Base-by-base conservation (phyloP, 2,113 vertebrate genomes). In the Anarrhichthys ocellatus region DNA sequence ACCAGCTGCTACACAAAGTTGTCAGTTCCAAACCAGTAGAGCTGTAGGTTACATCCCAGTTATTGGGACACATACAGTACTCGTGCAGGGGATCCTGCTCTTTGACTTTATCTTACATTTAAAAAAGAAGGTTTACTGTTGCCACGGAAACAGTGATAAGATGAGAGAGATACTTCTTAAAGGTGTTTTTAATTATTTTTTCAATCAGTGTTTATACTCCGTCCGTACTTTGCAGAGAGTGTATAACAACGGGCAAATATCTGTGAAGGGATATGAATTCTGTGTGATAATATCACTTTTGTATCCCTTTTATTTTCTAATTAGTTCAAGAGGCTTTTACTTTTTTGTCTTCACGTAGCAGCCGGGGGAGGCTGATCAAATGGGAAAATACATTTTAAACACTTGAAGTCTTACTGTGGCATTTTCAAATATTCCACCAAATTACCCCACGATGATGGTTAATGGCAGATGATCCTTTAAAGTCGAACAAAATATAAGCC, bases 381-480 rank as follows among this genome's bases (percentile, higher is more conserved):
- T 61, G 70, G 78, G 61, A 76, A 72, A 59, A 83, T n/a, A 65
- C 34, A 70, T 84, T 87, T 84, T 83, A 82, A 89, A 86, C 62
- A 81, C 40, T 80, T 79, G 42, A 88, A 73, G 52, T 89, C 81
- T 82, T 29, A 61, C 70, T 13, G 79, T 76, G 65, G 73, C 80
- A 78, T 85, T 90, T 92, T 85, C 65, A 78, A 87, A 88, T 71
- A 84, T 71, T 79, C 72, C 29, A 42, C 67, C 27, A 90, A 90
- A 91, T 89, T 88, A 84, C 46, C 32, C 56, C 34, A 13, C 67
- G 42, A 76, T 89, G 84, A 85, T 34, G 27, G 59, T 75, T 84
- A 89, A 92, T 88, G 78, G 87, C 78, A 81, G 56, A 76, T 24
- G 40, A 86, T 87, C 62, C 70, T 93, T 78, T 90, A 74, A 89